phyloP scores from a whole-genome alignment of 2,113 vertebrate species.

The Chamaea fasciata region DNA sequence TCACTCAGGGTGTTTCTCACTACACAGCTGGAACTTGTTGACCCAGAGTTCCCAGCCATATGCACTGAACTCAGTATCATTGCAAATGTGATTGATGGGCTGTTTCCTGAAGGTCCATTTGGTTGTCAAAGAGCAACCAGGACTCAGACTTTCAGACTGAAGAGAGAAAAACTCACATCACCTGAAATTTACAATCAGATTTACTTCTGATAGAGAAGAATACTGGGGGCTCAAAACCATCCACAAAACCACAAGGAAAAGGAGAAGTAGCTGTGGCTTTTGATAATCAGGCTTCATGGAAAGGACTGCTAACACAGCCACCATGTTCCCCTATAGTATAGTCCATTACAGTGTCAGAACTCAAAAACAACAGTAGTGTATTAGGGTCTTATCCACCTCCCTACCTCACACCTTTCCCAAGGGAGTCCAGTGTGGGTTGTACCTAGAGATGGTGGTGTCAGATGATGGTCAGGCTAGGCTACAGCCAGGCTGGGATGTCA shows the following conservation, averaged over 20 bases:
- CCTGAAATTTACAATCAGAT: neutral
- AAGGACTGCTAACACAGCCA: neutral
- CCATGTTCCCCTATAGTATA: neutral
- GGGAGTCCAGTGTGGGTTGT: rapidly evolving
- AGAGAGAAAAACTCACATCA: neutral
- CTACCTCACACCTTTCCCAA: neutral
- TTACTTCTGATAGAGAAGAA: neutral
- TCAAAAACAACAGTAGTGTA: neutral
- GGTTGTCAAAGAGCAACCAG: rapidly evolving
- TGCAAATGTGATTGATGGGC: neutral
- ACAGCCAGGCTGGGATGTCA: neutral
- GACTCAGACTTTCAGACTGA: neutral
- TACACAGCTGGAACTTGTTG: rapidly evolving
- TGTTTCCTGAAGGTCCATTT: neutral
- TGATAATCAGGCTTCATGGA: neutral
- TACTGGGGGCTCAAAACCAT: neutral
- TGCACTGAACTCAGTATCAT: neutral
- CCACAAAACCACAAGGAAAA: neutral
- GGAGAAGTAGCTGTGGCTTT: slow-evolving; percentile 1
- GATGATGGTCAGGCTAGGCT: neutral
- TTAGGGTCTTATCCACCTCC: neutral
- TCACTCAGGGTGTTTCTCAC: neutral
- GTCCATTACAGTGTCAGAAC: neutral
- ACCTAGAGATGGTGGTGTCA: neutral
- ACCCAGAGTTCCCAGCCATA: neutral